A percentile compares a stretch with the other conserved stretches of the same genome.
These are phyloP conservation scores for Propithecus coquereli DNA, from an alignment of 2,113 vertebrate genomes.

Conservation along the genomic window DNA sequence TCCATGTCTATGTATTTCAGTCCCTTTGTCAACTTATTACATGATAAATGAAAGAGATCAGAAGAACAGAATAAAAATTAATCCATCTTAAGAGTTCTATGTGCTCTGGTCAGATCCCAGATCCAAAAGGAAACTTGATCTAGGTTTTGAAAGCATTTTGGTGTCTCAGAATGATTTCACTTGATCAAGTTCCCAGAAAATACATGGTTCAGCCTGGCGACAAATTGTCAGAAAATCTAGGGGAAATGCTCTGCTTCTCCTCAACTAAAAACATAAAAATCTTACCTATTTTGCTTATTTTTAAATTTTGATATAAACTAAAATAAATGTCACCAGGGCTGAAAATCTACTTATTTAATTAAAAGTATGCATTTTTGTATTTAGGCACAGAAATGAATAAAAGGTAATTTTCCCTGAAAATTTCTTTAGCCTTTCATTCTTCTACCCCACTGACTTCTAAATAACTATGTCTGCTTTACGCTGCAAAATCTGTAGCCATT, in stretches of 20 bases:
- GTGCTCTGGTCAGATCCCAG: slow-evolving; percentile 35
- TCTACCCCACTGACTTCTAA: not conserved
- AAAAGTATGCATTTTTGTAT: slow-evolving; percentile 10
- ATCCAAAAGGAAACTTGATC: slow-evolving; percentile 65
- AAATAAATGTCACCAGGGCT: not conserved
- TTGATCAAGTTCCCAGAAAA: slow-evolving; percentile 68
- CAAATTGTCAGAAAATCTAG: not conserved
- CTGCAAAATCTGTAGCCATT: not conserved
- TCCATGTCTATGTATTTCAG: slow-evolving; percentile 49
- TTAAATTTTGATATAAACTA: not conserved
- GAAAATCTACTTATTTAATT: not conserved
- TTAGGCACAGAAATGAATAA: not conserved
- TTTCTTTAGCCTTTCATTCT: not conserved
- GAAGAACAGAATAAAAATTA: slow-evolving; percentile 61
- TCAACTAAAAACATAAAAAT: not conserved
- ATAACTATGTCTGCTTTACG: not conserved
- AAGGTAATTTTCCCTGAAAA: not conserved
- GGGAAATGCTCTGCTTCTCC: not conserved
- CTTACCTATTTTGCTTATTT: not conserved
- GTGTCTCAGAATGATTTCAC: slow-evolving; percentile 56
- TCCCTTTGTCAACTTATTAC: slow-evolving; percentile 42
- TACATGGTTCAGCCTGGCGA: not conserved
- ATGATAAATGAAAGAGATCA: slow-evolving; percentile 66
- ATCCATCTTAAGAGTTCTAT: slow-evolving; percentile 60
- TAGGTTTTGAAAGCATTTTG: slow-evolving; percentile 57